Evolutionary conservation across 2,888 invertebrate species (phyloP).

Genomic region (Chloromyia formosa): DNA sequence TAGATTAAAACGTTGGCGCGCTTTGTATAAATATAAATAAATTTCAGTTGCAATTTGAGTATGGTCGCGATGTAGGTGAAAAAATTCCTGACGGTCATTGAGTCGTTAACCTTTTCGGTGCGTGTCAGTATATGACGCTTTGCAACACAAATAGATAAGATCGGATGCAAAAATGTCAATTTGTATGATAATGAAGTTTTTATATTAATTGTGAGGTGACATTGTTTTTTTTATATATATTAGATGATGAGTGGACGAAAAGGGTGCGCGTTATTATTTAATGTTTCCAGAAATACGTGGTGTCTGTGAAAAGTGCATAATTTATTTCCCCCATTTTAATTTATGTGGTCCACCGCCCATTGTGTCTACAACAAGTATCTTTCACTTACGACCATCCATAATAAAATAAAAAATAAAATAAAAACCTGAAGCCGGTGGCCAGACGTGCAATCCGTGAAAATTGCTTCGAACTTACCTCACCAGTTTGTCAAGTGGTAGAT

Average conservation of each 20-base stretch:
- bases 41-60: constrained; percentile 1
- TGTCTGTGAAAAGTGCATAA: too few relatives aligned
- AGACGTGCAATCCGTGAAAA: constrained; percentile 1
- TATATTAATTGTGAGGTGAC: too few relatives aligned
- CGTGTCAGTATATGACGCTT: neutral
- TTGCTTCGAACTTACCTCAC: neutral
- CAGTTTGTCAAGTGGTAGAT: neutral
- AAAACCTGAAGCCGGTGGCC: neutral
- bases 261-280: too few relatives aligned
- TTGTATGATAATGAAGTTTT: too few relatives aligned
- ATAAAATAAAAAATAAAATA: too few relatives aligned
- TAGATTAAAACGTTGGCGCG: constrained; percentile 15
- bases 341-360: too few relatives aligned
- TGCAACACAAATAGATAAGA: neutral
- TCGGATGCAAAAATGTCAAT: neutral
- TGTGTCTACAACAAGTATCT: too few relatives aligned
- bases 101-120: constrained; percentile 32
- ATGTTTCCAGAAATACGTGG: too few relatives aligned
- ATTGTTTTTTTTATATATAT: too few relatives aligned
- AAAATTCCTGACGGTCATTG: constrained; percentile 5
- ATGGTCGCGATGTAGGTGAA: neutral
- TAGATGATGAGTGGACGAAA: too few relatives aligned
- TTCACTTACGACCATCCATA: too few relatives aligned
- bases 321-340: too few relatives aligned
- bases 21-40: neutral